A percentile compares a stretch with the other conserved stretches of the same genome.
These are phyloP conservation scores for Bubo blakistoni DNA, from an alignment of 2,113 vertebrate genomes.

Conservation along the genomic window DNA sequence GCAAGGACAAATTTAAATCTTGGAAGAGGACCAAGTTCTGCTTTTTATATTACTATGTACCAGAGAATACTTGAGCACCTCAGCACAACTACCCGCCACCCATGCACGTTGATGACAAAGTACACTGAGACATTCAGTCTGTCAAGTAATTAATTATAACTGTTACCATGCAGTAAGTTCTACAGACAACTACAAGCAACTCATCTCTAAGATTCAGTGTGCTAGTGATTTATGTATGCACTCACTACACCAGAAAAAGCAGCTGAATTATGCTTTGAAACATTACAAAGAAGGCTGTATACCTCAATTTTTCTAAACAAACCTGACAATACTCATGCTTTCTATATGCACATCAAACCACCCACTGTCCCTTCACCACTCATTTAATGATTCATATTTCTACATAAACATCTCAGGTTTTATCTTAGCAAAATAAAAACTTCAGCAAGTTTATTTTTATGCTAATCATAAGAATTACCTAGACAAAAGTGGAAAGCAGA, in stretches of 20 bases:
- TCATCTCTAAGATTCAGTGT: background rate
- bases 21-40: background rate
- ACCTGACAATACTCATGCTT: background rate
- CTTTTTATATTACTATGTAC: background rate
- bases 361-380: background rate
- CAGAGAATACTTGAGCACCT: background rate
- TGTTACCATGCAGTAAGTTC: background rate
- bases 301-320: background rate
- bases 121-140: background rate
- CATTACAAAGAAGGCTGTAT: background rate
- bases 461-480: background rate
- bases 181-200: background rate
- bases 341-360: background rate
- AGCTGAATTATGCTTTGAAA: constrained; percentile 28
- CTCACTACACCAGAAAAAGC: background rate
- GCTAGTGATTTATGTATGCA: background rate
- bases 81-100: background rate
- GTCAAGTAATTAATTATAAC: constrained; percentile 48
- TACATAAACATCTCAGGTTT: background rate
- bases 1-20: constrained; percentile 14
- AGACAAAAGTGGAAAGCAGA: background rate
- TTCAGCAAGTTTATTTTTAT: background rate
- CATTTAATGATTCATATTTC: background rate
- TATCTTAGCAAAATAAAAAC: background rate
- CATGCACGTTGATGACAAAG: background rate